These are phyloP conservation scores for Ardeotis arabs DNA, from an alignment of 2,113 vertebrate genomes.

Conservation along the genomic window DNA sequence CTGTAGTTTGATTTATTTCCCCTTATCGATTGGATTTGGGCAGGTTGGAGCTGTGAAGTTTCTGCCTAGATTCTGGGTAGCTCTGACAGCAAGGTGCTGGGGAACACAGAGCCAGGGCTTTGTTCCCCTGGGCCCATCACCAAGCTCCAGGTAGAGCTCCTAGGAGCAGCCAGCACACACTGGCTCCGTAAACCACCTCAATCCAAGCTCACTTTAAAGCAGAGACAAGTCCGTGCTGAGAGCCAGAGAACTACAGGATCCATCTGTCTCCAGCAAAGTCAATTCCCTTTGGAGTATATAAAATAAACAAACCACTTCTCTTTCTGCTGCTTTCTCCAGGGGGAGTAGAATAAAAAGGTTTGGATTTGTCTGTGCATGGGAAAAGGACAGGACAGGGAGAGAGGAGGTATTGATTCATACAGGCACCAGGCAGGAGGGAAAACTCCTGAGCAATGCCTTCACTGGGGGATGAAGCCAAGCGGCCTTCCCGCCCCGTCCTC, in stretches of 20 bases:
- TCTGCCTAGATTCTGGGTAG: background rate
- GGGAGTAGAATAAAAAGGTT: background rate
- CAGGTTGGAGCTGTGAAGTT: background rate
- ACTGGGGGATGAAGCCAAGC: background rate
- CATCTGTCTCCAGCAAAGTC: background rate
- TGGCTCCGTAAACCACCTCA: background rate
- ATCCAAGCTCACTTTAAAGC: background rate
- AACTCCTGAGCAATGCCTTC: background rate
- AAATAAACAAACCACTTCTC: background rate
- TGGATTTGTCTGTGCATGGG: background rate
- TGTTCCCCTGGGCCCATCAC: background rate
- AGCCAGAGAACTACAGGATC: background rate
- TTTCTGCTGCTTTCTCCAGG: background rate
- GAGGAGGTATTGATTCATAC: background rate
- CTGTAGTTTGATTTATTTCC: background rate
- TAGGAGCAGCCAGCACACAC: background rate
- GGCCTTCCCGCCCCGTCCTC: background rate
- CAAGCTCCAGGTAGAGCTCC: background rate
- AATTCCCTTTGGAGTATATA: conserved; percentile 18
- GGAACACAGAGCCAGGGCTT: background rate
- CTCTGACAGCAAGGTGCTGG: background rate
- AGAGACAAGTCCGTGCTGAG: background rate
- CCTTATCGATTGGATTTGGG: background rate
- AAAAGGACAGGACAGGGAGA: background rate
- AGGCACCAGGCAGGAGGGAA: background rate